Evolutionary conservation across 2,888 invertebrate genomes (phyloP), one percentile per base, ranked within the genome.

Genomic region (Brachylomia viminalis): DNA sequence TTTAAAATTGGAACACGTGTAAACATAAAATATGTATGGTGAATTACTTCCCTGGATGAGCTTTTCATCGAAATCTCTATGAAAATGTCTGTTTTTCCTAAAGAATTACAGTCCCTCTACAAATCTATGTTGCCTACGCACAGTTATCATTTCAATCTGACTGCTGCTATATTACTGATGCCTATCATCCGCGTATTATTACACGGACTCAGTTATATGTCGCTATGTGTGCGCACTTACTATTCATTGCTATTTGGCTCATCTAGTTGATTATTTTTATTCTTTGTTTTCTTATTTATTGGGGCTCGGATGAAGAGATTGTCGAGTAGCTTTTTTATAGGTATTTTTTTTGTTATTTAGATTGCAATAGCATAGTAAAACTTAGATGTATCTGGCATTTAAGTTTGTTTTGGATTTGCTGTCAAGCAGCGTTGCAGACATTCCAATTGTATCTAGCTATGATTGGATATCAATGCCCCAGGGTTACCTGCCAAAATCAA

Each of bases 201-300:
- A 89, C 83, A 79, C 54, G 67, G 58, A 79, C 70, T 75, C 54
- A 42, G 75, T 75, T 77, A 79, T 56, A 72, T 23, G 71, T 66
- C 68, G 62, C 77, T 86, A 78, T 74, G 84, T 72, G 69, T 45
- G 56, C 47, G 49, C 17, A 45, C 38, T 83, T 78, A 83, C 72
- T 84, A 86, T 83, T 83, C 80, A 86, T 78, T 62, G 82, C 77
- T 70, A 15, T 80, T 76, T 80, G 79, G 59, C 77, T 86, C 83
- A 86, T 88, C 83, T 86, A 58, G 67, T 76, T 79, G 79, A 87
- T 87, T 77, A 88, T 88, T 88, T 86, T 87, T 84, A 88, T 87
- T 81, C 87, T 74, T 72, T 64, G 67, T 79, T 62, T 54, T 82
- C 67, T 87, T 88, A 78, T 88, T 87, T 87, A 87, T 82, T 72